phyloP scores from a whole-genome alignment of 2,797 vertebrate species.

The Crenichthys baileyi region DNA sequence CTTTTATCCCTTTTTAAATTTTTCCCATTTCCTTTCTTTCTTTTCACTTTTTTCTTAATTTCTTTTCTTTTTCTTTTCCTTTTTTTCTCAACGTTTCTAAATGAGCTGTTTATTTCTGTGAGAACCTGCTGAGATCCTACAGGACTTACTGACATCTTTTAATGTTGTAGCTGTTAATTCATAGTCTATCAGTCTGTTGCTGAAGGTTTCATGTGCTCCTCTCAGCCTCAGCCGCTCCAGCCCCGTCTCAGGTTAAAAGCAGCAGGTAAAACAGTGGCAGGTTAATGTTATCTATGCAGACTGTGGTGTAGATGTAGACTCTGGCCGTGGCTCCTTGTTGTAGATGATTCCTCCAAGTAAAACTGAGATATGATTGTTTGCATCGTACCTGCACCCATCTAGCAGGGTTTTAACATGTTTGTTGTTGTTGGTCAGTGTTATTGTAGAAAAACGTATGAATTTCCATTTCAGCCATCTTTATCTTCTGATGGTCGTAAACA shows the following conservation, averaged over 20 bases:
- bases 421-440: conserved; percentile 3
- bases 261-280: conserved; percentile 77
- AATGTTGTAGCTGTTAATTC: neutral
- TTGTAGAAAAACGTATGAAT: neutral
- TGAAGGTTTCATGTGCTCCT: conserved; percentile 65
- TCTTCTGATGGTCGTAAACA: neutral
- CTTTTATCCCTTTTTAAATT: neutral
- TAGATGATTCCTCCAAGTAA: conserved; percentile 42
- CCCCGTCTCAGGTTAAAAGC: conserved; percentile 70
- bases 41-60: neutral
- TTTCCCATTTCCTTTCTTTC: no score
- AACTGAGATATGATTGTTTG: neutral
- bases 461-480: neutral
- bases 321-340: conserved; percentile 19
- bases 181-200: conserved; percentile 1
- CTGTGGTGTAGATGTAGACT: conserved; percentile 51
- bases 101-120: neutral
- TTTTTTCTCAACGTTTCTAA: neutral
- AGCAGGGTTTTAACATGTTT: neutral
- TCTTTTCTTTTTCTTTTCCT: neutral
- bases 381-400: neutral
- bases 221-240: conserved; percentile 67
- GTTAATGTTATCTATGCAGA: conserved; percentile 14
- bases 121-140: neutral
- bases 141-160: neutral